Percentiles rank a stretch among this genome's conserved stretches.
Evolutionary conservation across 2,113 vertebrate genomes (phyloP).

Genomic region (Aegotheles bennettii): DNA sequence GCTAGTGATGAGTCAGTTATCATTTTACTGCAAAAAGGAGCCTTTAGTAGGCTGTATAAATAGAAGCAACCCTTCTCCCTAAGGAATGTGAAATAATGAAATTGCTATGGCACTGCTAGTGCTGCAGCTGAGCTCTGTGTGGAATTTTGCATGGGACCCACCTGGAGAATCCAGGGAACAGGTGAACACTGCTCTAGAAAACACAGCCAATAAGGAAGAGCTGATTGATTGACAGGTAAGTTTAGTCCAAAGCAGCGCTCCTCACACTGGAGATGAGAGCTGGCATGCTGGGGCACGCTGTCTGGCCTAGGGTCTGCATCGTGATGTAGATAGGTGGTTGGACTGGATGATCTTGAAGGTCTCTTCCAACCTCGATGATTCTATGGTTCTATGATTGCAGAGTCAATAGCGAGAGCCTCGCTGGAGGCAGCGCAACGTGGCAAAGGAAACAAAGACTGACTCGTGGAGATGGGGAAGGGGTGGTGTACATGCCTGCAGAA

Average conservation of each 20-base stretch:
- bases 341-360: too few relatives aligned
- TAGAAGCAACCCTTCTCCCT: background rate
- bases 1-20: conserved; percentile 15
- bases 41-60: background rate
- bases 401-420: fast-evolving
- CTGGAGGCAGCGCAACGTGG: background rate
- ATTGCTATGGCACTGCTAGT: background rate
- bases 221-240: background rate
- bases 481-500: background rate
- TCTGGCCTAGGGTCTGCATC: fast-evolving
- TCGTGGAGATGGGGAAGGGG: fast-evolving
- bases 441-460: background rate
- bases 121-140: background rate
- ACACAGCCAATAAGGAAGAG: background rate
- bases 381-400: too few relatives aligned
- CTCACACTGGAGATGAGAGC: background rate
- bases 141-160: background rate
- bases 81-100: background rate
- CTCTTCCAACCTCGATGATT: too few relatives aligned
- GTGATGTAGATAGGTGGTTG: too few relatives aligned
- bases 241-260: background rate
- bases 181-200: background rate
- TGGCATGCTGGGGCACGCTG: fast-evolving
- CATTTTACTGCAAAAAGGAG: background rate
- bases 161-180: background rate